Evolutionary conservation across 1,140 invertebrate genomes (phyloP).

Genomic region (Lucilia sericata): DNA sequence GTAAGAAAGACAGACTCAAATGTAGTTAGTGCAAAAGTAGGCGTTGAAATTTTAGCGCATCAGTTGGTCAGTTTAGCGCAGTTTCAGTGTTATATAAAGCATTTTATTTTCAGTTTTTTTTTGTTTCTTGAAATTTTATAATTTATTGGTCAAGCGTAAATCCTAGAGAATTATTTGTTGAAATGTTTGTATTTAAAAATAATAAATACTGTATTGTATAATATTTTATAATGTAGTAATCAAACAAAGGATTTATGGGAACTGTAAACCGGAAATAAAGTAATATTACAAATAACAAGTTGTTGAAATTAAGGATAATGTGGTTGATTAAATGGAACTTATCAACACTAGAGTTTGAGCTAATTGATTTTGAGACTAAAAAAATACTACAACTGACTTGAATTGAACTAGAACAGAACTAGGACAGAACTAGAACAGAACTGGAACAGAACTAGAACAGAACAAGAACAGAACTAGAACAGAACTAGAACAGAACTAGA

Average conservation of each 20-base stretch:
- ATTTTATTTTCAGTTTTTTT: background rate
- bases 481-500: too few species aligned
- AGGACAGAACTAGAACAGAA: too few species aligned
- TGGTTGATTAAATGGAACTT: too few species aligned
- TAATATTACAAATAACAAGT: too few species aligned
- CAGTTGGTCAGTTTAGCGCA: constrained; percentile 30
- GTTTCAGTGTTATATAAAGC: background rate
- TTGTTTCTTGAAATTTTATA: background rate
- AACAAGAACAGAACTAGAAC: too few species aligned
- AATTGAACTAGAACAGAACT: too few species aligned
- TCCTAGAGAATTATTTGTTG: background rate
- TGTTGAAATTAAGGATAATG: too few species aligned
- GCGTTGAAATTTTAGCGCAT: constrained; percentile 39
- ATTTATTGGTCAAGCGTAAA: constrained; percentile 39
- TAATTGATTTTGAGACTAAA: too few species aligned
- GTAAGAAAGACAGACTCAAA: too few species aligned
- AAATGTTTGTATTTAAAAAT: background rate
- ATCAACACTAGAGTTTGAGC: background rate
- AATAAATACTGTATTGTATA: background rate
- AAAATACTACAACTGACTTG: too few species aligned
- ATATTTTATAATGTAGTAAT: too few species aligned
- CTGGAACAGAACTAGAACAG: too few species aligned
- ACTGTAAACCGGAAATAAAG: constrained; percentile 28
- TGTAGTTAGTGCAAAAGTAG: background rate
- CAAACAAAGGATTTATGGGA: constrained; percentile 18